These are phyloP conservation scores for Drosophila pruinosa DNA, from an alignment of 1,140 invertebrate species.

Conservation along the genomic window DNA sequence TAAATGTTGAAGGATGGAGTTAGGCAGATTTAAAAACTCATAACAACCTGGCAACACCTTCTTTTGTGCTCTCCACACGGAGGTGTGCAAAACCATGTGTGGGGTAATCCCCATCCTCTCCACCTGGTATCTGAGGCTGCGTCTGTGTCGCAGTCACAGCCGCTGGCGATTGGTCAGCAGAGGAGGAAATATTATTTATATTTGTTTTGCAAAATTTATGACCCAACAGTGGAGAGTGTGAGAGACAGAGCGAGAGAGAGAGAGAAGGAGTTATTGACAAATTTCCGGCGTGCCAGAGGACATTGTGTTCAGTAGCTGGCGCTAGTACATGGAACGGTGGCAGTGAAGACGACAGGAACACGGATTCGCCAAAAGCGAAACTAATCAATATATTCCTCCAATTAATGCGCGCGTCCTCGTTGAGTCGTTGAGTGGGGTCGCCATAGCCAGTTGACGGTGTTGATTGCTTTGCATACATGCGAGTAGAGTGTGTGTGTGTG, in stretches of 20 bases:
- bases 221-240: slow-evolving; percentile 25
- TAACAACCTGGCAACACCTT: slow-evolving; percentile 79
- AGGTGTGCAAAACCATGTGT: slow-evolving; percentile 76
- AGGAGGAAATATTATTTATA: slow-evolving; percentile 67
- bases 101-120: slow-evolving; percentile 38
- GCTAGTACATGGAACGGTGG: slow-evolving; percentile 75
- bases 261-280: slow-evolving; percentile 56
- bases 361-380: slow-evolving; percentile 66
- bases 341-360: slow-evolving; percentile 66
- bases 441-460: slow-evolving; percentile 33
- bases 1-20: slow-evolving; percentile 72
- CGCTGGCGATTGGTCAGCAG: slow-evolving; percentile 52
- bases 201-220: slow-evolving; percentile 77
- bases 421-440: slow-evolving; percentile 33
- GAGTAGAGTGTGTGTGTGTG: background rate
- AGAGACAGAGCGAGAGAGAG: slow-evolving; percentile 1
- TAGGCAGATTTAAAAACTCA: slow-evolving; percentile 78
- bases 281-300: slow-evolving; percentile 49
- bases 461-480: slow-evolving; percentile 40
- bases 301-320: slow-evolving; percentile 64
- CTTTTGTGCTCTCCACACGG: slow-evolving; percentile 37
- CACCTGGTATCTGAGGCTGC: background rate
- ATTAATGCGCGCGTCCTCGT: slow-evolving; percentile 24
- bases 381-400: slow-evolving; percentile 69
- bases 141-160: slow-evolving; percentile 5